phyloP scores from a whole-genome alignment of 1,140 invertebrate genomes.

The Anagrus nilaparvatae region DNA sequence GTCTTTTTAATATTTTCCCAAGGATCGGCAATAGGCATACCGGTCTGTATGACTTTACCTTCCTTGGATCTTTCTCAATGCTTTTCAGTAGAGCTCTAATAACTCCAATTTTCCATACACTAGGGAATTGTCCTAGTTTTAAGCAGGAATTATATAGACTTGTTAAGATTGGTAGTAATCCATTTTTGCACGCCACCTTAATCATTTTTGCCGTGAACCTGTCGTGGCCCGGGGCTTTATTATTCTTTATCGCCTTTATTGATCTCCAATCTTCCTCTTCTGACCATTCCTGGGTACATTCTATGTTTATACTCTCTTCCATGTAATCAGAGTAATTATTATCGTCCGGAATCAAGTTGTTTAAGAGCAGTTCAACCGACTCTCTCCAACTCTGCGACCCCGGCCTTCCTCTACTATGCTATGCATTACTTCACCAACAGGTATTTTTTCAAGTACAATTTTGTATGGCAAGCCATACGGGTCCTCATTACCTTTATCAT shows the following conservation, averaged over 20 bases:
- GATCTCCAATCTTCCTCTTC: background rate
- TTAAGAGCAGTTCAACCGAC: background rate
- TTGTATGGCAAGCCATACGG: background rate
- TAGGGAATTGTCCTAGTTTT: background rate
- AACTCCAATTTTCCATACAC: background rate
- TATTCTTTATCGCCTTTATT: background rate
- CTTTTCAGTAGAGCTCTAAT: background rate
- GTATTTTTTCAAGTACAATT: background rate
- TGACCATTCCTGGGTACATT: background rate
- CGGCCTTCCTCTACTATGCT: background rate
- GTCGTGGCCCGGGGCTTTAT: background rate
- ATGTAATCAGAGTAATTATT: no score
- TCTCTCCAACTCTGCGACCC: background rate
- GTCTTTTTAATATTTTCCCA: background rate
- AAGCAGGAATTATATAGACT: background rate
- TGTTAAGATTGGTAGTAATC: background rate
- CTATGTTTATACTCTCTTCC: no score
- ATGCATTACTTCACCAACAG: background rate
- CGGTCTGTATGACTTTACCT: slow-evolving; percentile 1
- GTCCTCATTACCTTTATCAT: background rate
- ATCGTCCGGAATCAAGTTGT: no score
- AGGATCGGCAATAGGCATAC: background rate
- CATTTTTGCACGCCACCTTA: background rate
- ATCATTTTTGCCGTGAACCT: background rate
- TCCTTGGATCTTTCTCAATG: background rate